phyloP scores from a whole-genome alignment of 1,140 invertebrate genomes.

The Lysiphlebus fabarum region DNA sequence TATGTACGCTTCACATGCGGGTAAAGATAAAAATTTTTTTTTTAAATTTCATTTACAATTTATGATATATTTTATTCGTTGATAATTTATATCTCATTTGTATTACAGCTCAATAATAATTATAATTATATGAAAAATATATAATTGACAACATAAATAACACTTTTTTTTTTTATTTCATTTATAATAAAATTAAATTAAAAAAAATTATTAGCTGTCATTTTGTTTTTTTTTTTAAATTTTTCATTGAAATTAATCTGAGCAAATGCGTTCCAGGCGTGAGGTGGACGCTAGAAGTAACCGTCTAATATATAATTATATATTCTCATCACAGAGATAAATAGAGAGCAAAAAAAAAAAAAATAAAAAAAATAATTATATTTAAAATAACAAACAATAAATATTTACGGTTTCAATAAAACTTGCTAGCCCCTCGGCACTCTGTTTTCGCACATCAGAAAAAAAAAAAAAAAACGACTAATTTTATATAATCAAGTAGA shows the following conservation, averaged over 20 bases:
- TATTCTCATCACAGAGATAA: conserved; percentile 1
- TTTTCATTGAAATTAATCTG: conserved; percentile 13
- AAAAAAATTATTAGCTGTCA: background rate
- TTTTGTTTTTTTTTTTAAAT: conserved; percentile 8
- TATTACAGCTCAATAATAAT: too few species aligned
- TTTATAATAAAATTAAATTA: too few species aligned
- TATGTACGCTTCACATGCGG: conserved; percentile 40
- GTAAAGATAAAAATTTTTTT: too few species aligned
- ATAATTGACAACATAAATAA: too few species aligned
- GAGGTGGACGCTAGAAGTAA: conserved; percentile 6
- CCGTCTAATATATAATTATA: background rate
- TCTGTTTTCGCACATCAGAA: background rate
- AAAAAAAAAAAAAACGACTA: background rate
- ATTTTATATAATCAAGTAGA: background rate
- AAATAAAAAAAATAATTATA: background rate
- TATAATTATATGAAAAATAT: too few species aligned
- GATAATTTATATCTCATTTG: too few species aligned
- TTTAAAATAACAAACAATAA: background rate
- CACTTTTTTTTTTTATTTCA: too few species aligned
- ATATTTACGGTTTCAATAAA: conserved; percentile 7
- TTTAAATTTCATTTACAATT: too few species aligned
- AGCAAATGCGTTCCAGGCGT: conserved; percentile 21
- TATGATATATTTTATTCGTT: too few species aligned
- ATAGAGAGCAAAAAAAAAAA: too few species aligned
- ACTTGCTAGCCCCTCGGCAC: conserved; percentile 1